Percentiles rank a stretch among this genome's conserved stretches.
phyloP scores from a whole-genome alignment of 2,113 vertebrate genomes.

The Bos javanicus region DNA sequence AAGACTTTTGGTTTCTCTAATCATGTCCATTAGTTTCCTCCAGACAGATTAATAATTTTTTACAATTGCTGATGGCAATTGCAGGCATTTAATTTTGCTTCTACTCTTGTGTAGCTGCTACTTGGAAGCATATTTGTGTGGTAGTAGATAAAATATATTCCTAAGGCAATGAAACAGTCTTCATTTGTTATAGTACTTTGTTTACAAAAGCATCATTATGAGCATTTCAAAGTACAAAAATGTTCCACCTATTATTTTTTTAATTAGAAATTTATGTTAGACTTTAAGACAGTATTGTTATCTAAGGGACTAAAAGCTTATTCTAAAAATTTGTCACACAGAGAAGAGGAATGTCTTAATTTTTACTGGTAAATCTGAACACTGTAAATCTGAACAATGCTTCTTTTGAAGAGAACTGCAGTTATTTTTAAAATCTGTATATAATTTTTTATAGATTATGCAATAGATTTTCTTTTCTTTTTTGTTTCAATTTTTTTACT shows the following conservation, averaged over 20 bases:
- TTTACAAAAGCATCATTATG: conserved; percentile 39
- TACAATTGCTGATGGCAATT: conserved; percentile 49
- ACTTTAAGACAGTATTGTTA: conserved; percentile 30
- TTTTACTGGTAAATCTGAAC: not conserved
- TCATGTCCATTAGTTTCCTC: conserved; percentile 58
- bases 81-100: conserved; percentile 62
- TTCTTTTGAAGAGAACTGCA: not conserved
- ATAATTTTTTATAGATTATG: not conserved
- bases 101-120: not conserved
- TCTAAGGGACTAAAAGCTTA: conserved; percentile 16
- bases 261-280: conserved; percentile 58
- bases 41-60: conserved; percentile 63
- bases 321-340: not conserved
- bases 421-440: not conserved
- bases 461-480: not conserved
- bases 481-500: not conserved
- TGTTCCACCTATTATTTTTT: conserved; percentile 32
- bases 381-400: not conserved
- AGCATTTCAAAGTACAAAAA: conserved; percentile 30
- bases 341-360: not conserved
- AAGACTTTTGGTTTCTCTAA: conserved; percentile 54
- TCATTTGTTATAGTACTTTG: conserved; percentile 41
- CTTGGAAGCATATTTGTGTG: conserved; percentile 27
- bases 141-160: conserved; percentile 53
- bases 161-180: conserved; percentile 8